Conservation (phyloP, 30 jellyfish, hydroid and myxozoan genomes). For the Morbakka virulenta region DNA sequence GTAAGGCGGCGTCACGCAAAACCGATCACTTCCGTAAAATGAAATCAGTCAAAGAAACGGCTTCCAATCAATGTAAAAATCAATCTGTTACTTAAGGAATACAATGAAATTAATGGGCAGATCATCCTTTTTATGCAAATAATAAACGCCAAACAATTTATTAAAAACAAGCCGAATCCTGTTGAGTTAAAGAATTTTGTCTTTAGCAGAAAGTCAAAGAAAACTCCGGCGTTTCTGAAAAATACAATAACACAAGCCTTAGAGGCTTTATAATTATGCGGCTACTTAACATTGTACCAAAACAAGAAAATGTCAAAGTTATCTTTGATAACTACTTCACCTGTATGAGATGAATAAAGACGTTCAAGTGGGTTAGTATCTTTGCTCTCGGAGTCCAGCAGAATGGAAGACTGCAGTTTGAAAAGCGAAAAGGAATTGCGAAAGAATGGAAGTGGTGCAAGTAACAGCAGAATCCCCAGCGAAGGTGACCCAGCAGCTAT, state of each 20-base stretch:
- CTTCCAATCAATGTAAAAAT: too few relatives aligned
- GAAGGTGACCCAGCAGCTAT: too few relatives aligned
- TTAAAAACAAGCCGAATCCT: conserved; percentile 21
- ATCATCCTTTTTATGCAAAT: conserved; percentile 12
- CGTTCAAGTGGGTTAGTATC: neutral
- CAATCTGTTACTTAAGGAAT: conserved; percentile 12
- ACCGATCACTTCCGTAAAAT: too few relatives aligned
- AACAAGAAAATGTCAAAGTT: neutral
- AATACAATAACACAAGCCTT: conserved; percentile 10
- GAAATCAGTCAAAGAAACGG: too few relatives aligned
- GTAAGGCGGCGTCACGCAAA: too few relatives aligned
- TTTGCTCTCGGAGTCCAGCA: conserved; percentile 2
- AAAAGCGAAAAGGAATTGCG: too few relatives aligned
- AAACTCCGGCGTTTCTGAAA: conserved; percentile 26
- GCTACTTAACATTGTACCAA: conserved; percentile 12
- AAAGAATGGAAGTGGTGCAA: too few relatives aligned
- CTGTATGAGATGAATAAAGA: conserved; percentile 4
- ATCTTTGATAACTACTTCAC: conserved; percentile 20
- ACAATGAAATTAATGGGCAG: conserved; percentile 7
- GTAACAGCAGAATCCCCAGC: too few relatives aligned
- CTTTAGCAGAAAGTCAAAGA: conserved; percentile 12
- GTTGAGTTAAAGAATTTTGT: conserved; percentile 33
- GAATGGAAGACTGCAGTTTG: too few relatives aligned
- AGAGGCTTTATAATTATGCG: conserved; percentile 13
- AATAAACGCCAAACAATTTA: conserved; percentile 9